A percentile compares a stretch with the other conserved stretches of the same genome.
Evolutionary conservation across 2,113 vertebrate species (phyloP).

Genomic region (Tragulus kanchil): DNA sequence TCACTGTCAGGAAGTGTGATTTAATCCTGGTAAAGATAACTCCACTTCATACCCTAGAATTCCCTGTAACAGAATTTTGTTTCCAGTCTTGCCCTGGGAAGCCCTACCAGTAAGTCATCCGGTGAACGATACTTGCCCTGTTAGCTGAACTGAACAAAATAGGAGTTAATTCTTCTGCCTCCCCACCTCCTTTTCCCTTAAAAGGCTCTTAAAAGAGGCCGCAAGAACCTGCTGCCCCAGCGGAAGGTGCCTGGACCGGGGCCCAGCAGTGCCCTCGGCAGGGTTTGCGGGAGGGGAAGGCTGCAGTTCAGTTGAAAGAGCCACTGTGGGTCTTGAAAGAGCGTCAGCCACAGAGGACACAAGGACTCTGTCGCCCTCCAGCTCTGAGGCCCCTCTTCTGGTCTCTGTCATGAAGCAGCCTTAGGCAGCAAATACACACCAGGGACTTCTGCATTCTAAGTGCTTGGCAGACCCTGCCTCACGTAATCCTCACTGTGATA

Average conservation of each 20-base stretch:
- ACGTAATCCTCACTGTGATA: neutral
- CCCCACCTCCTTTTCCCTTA: neutral
- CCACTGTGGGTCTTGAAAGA: slow-evolving; percentile 1
- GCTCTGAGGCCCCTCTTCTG: neutral
- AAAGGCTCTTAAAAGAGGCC: slow-evolving; percentile 9
- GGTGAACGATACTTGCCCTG: neutral
- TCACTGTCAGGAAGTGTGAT: slow-evolving; percentile 61
- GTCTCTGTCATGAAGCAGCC: neutral
- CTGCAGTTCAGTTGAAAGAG: neutral
- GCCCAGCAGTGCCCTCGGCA: neutral
- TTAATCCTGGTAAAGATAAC: slow-evolving; percentile 50
- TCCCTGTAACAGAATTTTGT: slow-evolving; percentile 25
- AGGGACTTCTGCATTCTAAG: neutral
- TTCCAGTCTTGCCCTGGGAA: slow-evolving; percentile 61
- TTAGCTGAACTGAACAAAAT: slow-evolving; percentile 21
- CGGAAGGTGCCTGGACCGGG: neutral
- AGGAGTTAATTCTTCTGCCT: neutral
- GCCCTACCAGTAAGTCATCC: neutral
- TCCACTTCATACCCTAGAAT: slow-evolving; percentile 32
- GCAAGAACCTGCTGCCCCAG: neutral
- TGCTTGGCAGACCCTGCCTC: neutral
- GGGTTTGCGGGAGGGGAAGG: neutral
- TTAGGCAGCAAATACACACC: neutral
- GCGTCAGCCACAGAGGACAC: neutral
- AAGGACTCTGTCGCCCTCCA: neutral